Percentiles rank a stretch among this genome's conserved stretches.
These are phyloP conservation scores for Cantharis rustica DNA, from an alignment of 2,888 invertebrate genomes.

Conservation along the genomic window DNA sequence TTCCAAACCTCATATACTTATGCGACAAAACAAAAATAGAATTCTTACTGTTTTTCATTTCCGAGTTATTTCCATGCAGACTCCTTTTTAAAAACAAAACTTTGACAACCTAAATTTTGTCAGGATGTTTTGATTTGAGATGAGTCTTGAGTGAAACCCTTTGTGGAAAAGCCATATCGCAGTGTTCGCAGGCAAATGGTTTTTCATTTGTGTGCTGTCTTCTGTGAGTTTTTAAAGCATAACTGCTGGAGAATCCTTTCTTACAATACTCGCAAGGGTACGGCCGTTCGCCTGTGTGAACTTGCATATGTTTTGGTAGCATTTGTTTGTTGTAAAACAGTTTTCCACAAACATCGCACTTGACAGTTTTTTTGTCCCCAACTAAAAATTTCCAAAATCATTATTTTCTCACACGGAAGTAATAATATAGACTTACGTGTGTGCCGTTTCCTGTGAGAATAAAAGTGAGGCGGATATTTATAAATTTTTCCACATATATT, in stretches of 20 bases:
- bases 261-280: slow-evolving; percentile 22
- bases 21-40: too few species aligned
- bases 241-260: slow-evolving; percentile 23
- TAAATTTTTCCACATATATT: not conserved
- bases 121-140: slow-evolving; percentile 19
- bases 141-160: slow-evolving; percentile 24
- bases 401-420: not conserved
- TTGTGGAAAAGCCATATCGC: slow-evolving; percentile 20
- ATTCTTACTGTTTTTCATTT: too few species aligned
- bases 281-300: slow-evolving; percentile 24
- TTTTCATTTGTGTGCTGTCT: slow-evolving; percentile 27
- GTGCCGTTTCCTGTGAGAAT: not conserved
- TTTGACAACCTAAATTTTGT: not conserved
- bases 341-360: not conserved
- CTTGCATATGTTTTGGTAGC: slow-evolving; percentile 19
- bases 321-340: not conserved
- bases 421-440: not conserved
- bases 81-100: too few species aligned
- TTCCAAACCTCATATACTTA: too few species aligned
- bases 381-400: not conserved
- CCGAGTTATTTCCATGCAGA: too few species aligned
- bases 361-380: not conserved
- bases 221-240: slow-evolving; percentile 22
- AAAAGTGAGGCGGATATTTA: not conserved
- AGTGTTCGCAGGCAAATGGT: slow-evolving; percentile 22